phyloP scores from a whole-genome alignment of 2,113 vertebrate species.

The Pitta sordida region DNA sequence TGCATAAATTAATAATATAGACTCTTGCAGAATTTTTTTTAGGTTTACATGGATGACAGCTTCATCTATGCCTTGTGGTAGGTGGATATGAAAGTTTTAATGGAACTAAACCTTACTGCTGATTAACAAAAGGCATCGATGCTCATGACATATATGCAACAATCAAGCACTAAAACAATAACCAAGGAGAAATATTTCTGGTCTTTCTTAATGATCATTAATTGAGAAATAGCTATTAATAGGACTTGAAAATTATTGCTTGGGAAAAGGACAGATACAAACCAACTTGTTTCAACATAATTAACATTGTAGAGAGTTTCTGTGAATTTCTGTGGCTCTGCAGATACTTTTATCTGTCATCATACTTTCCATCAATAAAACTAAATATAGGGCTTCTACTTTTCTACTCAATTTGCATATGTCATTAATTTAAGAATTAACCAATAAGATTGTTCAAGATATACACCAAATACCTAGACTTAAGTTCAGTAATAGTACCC shows the following conservation, averaged over 20 bases:
- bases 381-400: neutral
- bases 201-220: neutral
- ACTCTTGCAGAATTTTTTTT: neutral
- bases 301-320: neutral
- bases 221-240: neutral
- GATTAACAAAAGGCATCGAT: constrained; percentile 12
- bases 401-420: neutral
- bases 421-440: neutral
- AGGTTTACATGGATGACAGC: neutral
- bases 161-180: neutral
- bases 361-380: neutral
- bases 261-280: neutral
- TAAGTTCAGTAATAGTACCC: neutral
- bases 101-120: neutral
- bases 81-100: neutral
- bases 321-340: neutral
- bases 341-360: neutral
- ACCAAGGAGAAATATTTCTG: neutral
- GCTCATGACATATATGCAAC: neutral
- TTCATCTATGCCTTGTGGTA: neutral
- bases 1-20: neutral
- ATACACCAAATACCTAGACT: neutral
- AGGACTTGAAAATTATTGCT: neutral
- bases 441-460: neutral
- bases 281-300: neutral